Evolutionary conservation across 2,888 invertebrate species (phyloP), one percentile per base, ranked within the genome.

Genomic region (Platycheirus albimanus): DNA sequence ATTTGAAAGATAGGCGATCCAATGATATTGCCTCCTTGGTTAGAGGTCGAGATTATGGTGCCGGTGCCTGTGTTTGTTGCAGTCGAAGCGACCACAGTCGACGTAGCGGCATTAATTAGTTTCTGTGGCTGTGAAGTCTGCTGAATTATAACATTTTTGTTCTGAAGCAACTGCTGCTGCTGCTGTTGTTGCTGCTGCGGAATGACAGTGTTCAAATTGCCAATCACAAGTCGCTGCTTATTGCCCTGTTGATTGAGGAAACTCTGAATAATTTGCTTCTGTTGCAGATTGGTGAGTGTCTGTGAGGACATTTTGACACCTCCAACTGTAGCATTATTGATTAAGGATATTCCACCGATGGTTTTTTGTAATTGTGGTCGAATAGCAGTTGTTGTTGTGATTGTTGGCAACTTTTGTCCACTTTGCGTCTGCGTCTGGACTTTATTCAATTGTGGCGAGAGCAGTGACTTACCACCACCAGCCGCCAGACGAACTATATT

Each of bases 281-380:
- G 90, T 47, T 91, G 91, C 10, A 90, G 85, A 2, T 88, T 86
- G 6, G 89, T 89, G 66, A 90, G 87, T 24, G 89, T 88, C 56
- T 89, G 89, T 2, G 89, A 87, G 0, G 89, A 87, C 89, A 90
- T 90, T 75, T 89, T 89, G 0, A 90, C 88, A 63, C 76, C 72
- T 41, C 74, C 54, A 3, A 85, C 85, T 1, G 84, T 66, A 15
- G 85, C 74, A 56, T 78, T 86, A 24, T 85, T 86, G 41, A 87
- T 86, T 3, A 87, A 45, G 5, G 86, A 86, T 47, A 87, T 84
- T 10, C 86, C 86, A 5, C 85, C 77, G 10, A 85, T 52, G 1
- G 83, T 64, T 64, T 87, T 87, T 24, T 85, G 86, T 17, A 85
- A 67, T 71, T 85, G 86, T 13, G 85, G 84, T 0, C 77, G 88